A percentile compares a stretch with the other conserved stretches of the same genome.
Conservation (phyloP, 92 coral and sea anemone genomes). For the Hydrozoanthus gracilis region DNA sequence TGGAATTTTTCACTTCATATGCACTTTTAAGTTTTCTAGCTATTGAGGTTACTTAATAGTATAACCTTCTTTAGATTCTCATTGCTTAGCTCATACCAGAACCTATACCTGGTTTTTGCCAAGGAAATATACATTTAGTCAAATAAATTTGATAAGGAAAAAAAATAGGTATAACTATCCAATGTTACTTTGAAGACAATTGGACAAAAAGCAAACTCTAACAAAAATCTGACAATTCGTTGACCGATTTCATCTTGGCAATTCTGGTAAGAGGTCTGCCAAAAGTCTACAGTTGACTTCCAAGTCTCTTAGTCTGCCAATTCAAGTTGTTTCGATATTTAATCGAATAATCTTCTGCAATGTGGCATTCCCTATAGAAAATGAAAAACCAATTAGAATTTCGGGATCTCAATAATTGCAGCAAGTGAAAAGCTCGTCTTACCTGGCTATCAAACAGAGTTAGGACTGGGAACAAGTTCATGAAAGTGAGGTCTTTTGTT, state of each 20-base stretch:
- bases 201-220: too few relatives aligned
- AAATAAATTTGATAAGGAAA: too few relatives aligned
- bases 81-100: background rate
- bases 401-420: background rate
- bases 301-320: background rate
- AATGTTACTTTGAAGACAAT: too few relatives aligned
- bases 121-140: background rate
- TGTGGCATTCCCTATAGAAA: background rate
- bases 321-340: background rate
- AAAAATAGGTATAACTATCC: too few relatives aligned
- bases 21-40: too few relatives aligned
- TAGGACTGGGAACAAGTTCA: background rate
- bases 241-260: too few relatives aligned
- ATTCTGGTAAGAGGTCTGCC: too few relatives aligned
- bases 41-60: too few relatives aligned
- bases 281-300: too few relatives aligned
- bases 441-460: too few relatives aligned
- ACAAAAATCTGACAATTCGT: too few relatives aligned
- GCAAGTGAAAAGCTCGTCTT: background rate
- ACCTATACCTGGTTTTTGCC: background rate
- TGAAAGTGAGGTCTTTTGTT: slow-evolving; percentile 19
- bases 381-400: background rate
- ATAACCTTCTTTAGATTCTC: background rate
- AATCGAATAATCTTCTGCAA: background rate
- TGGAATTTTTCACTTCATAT: too few relatives aligned